Evolutionary conservation across 2,797 vertebrate genomes (phyloP).

Genomic region (Peromyscus eremicus): DNA sequence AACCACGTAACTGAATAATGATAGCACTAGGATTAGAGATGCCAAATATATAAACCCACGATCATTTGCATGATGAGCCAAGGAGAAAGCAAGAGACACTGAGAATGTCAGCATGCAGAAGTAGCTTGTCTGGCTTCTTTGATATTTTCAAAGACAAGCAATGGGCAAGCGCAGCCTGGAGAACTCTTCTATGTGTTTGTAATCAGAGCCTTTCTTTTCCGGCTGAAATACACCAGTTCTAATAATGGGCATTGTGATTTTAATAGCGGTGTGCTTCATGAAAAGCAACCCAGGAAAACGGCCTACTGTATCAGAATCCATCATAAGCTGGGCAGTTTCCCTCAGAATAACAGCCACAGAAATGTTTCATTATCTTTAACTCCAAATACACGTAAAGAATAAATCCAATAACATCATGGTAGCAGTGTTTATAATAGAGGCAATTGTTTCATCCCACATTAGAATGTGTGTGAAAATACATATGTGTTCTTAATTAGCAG

Average conservation of each 20-base stretch:
- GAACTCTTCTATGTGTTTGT: slow-evolving; percentile 43
- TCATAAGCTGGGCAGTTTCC: slow-evolving; percentile 59
- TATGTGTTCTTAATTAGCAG: slow-evolving; percentile 65
- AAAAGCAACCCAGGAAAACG: slow-evolving; percentile 69
- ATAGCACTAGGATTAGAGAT: background rate
- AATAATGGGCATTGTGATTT: slow-evolving; percentile 70
- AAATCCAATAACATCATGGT: background rate
- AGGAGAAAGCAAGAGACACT: background rate
- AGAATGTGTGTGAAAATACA: slow-evolving; percentile 52
- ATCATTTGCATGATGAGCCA: background rate
- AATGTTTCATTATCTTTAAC: slow-evolving; percentile 70
- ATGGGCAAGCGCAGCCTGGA: background rate
- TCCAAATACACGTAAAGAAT: slow-evolving; percentile 37
- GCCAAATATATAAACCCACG: background rate
- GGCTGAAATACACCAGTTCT: background rate
- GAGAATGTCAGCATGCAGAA: background rate
- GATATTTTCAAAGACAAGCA: slow-evolving; percentile 40
- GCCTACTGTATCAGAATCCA: slow-evolving; percentile 45
- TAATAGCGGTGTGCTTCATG: slow-evolving; percentile 58
- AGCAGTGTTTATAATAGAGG: slow-evolving; percentile 23
- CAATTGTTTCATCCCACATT: background rate
- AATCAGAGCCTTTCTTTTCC: slow-evolving; percentile 65
- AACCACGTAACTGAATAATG: background rate
- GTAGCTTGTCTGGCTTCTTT: background rate
- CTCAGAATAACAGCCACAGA: slow-evolving; percentile 12